Conservation (phyloP, 2,113 vertebrate species). For the Seriola rivoliana region DNA sequence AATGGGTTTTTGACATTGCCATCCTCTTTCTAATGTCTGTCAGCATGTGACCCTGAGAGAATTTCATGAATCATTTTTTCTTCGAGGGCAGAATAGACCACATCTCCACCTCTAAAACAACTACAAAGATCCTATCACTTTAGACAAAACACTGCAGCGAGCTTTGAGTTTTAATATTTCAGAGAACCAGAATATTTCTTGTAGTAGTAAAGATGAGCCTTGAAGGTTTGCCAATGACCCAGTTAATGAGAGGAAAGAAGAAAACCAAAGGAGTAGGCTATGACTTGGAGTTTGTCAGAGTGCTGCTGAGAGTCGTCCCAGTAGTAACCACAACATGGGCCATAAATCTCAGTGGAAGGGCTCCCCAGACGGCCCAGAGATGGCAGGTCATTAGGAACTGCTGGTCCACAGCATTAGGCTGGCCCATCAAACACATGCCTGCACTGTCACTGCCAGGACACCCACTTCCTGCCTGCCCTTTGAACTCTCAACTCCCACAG, state of each 20-base stretch:
- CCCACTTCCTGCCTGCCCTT: slow-evolving; percentile 77
- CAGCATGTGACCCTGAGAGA: slow-evolving; percentile 1
- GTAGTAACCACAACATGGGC: slow-evolving; percentile 65
- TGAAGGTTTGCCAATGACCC: slow-evolving; percentile 37
- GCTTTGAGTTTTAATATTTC: slow-evolving; percentile 26
- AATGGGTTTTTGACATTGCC: slow-evolving; percentile 47
- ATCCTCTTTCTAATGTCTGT: slow-evolving; percentile 31
- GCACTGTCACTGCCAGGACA: slow-evolving; percentile 65
- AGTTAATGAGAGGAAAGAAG: slow-evolving; percentile 55
- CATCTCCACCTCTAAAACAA: slow-evolving; percentile 24
- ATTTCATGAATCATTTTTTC: slow-evolving; percentile 55
- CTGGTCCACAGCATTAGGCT: slow-evolving; percentile 56
- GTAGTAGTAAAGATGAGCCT: slow-evolving; percentile 23
- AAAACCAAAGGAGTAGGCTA: slow-evolving; percentile 30
- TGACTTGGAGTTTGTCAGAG: slow-evolving; percentile 46
- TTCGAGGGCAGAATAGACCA: slow-evolving; percentile 40
- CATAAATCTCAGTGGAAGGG: slow-evolving; percentile 76
- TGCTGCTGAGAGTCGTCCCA: slow-evolving; percentile 44
- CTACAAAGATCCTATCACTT: slow-evolving; percentile 12
- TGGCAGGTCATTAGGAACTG: slow-evolving; percentile 74
- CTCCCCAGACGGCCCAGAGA: slow-evolving; percentile 64
- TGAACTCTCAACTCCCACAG: slow-evolving; percentile 64
- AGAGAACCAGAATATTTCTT: slow-evolving; percentile 28
- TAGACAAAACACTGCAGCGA: slow-evolving; percentile 28
- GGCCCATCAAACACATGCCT: slow-evolving; percentile 66